A percentile compares a stretch with the other conserved stretches of the same genome.
Evolutionary conservation across 2,113 vertebrate species (phyloP).

Genomic region (Chlamydotis undulata): DNA sequence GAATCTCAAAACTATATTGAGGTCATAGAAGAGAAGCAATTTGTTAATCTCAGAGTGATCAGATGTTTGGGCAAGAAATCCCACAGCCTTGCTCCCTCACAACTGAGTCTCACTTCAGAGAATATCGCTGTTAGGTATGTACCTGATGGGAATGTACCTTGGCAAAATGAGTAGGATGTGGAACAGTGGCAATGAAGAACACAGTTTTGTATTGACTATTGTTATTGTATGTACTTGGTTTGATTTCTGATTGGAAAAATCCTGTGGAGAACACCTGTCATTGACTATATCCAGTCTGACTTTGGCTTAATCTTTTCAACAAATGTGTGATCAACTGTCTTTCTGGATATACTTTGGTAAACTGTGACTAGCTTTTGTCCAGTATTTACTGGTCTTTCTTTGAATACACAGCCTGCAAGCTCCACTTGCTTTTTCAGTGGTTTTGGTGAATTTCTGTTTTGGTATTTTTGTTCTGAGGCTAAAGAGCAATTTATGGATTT

Average conservation of each 20-base stretch:
- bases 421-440: not conserved
- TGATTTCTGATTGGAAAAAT: not conserved
- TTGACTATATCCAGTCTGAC: not conserved
- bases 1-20: not conserved
- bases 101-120: not conserved
- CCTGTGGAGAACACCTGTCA: not conserved
- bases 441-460: not conserved
- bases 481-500: not conserved
- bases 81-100: not conserved
- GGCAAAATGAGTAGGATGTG: not conserved
- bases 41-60: not conserved
- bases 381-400: not conserved
- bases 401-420: not conserved
- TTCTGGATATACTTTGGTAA: not conserved
- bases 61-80: not conserved
- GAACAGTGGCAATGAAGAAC: not conserved
- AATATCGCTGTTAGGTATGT: not conserved
- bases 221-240: not conserved
- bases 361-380: not conserved
- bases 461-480: not conserved
- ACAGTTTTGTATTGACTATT: not conserved
- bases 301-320: not conserved
- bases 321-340: not conserved
- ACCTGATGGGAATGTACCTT: not conserved
- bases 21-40: not conserved